These are phyloP conservation scores for Heteromormyrus szaboi DNA, from an alignment of 2,797 vertebrate genomes.

Conservation along the genomic window DNA sequence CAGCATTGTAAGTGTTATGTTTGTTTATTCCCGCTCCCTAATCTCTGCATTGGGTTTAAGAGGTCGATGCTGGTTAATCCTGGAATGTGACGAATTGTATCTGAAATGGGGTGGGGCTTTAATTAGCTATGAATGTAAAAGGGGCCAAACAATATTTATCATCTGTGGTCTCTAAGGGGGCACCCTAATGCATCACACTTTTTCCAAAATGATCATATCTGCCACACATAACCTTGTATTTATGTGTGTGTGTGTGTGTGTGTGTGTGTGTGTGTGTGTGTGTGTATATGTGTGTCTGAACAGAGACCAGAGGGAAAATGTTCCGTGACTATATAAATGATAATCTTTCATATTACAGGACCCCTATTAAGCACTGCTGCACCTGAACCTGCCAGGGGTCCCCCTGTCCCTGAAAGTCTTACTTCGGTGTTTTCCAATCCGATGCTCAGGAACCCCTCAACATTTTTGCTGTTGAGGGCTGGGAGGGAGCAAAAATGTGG, in stretches of 20 bases:
- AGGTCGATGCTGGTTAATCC: constrained; percentile 6
- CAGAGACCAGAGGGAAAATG: not conserved
- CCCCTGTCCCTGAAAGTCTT: not conserved
- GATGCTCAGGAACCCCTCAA: not conserved
- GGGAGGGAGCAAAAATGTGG: not conserved
- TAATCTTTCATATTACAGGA: not conserved
- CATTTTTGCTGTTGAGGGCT: not conserved
- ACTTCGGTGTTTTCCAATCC: not conserved
- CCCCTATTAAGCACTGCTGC: not conserved
- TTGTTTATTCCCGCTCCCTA: not conserved
- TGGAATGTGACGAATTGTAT: not conserved
- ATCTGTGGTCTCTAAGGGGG: not conserved
- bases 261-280: not conserved
- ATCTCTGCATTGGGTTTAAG: not conserved
- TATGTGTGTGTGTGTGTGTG: not conserved
- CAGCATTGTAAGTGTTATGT: not conserved
- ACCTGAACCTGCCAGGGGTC: not conserved
- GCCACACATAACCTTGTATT: not conserved
- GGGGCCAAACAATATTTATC: not conserved
- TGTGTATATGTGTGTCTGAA: too few species aligned
- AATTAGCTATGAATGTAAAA: not conserved
- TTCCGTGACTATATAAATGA: not conserved
- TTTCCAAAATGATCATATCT: not conserved
- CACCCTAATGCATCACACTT: not conserved
- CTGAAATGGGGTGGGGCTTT: not conserved